These are phyloP conservation scores for Macaria liturata DNA, from an alignment of 2,888 invertebrate species.

Conservation along the genomic window DNA sequence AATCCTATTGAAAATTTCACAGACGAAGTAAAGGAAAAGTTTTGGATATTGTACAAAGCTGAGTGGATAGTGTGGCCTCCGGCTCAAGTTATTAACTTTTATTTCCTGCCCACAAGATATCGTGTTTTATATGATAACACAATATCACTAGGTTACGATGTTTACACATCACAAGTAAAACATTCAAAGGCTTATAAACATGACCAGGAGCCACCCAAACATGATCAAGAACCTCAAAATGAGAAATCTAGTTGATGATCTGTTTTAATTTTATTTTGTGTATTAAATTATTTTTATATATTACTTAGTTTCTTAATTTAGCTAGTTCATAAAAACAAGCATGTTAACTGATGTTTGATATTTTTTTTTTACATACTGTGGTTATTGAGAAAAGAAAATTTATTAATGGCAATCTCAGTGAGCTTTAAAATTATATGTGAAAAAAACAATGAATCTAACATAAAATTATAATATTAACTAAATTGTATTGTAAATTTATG, in stretches of 20 bases:
- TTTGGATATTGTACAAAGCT: slow-evolving; percentile 90
- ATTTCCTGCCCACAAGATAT: slow-evolving; percentile 90
- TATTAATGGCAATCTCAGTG: too few relatives aligned
- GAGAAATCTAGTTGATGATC: not conserved
- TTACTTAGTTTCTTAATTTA: too few relatives aligned
- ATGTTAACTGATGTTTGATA: too few relatives aligned
- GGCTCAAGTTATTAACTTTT: slow-evolving; percentile 96
- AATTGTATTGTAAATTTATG: too few relatives aligned
- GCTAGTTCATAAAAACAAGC: too few relatives aligned
- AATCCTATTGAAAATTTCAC: slow-evolving; percentile 84
- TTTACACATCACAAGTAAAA: slow-evolving; percentile 92
- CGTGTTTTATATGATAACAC: slow-evolving; percentile 94
- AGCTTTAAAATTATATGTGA: too few relatives aligned
- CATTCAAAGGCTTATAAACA: slow-evolving; percentile 66
- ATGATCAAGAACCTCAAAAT: not conserved
- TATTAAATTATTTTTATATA: too few relatives aligned
- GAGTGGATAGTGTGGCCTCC: slow-evolving; percentile 97
- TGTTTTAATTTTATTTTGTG: too few relatives aligned
- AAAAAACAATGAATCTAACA: too few relatives aligned
- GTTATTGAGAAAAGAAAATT: too few relatives aligned
- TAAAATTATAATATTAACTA: too few relatives aligned
- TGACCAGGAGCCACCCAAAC: not conserved
- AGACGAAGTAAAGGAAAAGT: slow-evolving; percentile 88
- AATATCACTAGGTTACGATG: slow-evolving; percentile 93
- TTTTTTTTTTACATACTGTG: too few relatives aligned